A percentile compares a stretch with the other conserved stretches of the same genome.
Evolutionary conservation across 2,888 invertebrate genomes (phyloP).

Genomic region (Dynastes hyllus): DNA sequence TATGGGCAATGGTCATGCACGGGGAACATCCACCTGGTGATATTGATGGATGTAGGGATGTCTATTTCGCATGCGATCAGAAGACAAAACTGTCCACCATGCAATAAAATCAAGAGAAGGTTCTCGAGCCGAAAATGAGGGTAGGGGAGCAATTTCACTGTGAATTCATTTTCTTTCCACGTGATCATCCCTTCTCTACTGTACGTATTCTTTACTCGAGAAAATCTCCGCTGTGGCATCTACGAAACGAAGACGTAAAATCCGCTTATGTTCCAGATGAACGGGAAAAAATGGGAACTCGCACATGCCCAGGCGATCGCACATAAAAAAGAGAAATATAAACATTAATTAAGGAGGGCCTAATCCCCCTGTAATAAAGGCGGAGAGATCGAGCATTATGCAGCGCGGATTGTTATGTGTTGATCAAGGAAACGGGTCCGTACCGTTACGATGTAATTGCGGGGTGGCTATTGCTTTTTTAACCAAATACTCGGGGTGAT

Average conservation of each 20-base stretch:
- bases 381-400: constrained; percentile 60
- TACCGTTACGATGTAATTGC: constrained; percentile 70
- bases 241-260: constrained; percentile 34
- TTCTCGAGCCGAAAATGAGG: neutral
- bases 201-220: constrained; percentile 33
- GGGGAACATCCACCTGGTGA: constrained; percentile 61
- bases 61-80: constrained; percentile 47
- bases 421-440: constrained; percentile 70
- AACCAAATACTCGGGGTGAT: constrained; percentile 72
- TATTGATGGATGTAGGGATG: constrained; percentile 56
- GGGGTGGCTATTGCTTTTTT: constrained; percentile 72
- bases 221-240: constrained; percentile 34
- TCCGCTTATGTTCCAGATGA: constrained; percentile 31
- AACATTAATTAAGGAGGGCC: constrained; percentile 61
- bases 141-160: neutral
- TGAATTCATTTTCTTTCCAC: constrained; percentile 24
- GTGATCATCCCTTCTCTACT: constrained; percentile 19
- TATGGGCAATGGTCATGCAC: constrained; percentile 63
- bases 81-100: constrained; percentile 42
- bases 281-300: constrained; percentile 30
- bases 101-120: constrained; percentile 35
- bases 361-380: constrained; percentile 61
- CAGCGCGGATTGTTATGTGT: constrained; percentile 67
- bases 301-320: constrained; percentile 44
- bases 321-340: constrained; percentile 57